phyloP scores from a whole-genome alignment of 2,888 invertebrate genomes.

The Pocota personata region DNA sequence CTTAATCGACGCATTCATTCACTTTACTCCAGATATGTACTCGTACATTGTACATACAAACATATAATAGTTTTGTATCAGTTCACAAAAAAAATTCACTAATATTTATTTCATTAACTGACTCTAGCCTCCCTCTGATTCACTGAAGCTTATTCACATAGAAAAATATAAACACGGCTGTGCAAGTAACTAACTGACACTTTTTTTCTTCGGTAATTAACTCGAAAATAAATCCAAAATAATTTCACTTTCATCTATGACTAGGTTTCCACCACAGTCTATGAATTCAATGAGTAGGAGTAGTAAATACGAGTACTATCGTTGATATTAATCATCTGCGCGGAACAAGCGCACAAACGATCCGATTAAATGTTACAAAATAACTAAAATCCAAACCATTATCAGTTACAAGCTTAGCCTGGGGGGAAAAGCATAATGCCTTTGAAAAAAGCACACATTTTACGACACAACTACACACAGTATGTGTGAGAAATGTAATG shows the following conservation, averaged over 20 bases:
- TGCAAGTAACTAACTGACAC: constrained; percentile 5
- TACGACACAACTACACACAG: neutral
- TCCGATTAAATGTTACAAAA: constrained; percentile 57
- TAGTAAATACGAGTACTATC: constrained; percentile 12
- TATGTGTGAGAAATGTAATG: neutral
- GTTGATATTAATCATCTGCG: constrained; percentile 40
- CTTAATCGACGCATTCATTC: neutral
- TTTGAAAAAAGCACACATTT: neutral
- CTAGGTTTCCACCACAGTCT: constrained; percentile 41
- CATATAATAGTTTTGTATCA: neutral
- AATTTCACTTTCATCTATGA: constrained; percentile 66
- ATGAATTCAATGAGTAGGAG: neutral
- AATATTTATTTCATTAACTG: neutral
- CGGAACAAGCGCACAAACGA: constrained; percentile 25
- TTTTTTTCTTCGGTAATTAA: constrained; percentile 33
- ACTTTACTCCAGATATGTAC: neutral
- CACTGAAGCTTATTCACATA: constrained; percentile 21
- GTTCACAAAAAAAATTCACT: neutral
- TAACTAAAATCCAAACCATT: constrained; percentile 11
- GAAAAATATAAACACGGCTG: constrained; percentile 18
- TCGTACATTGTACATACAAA: too few species aligned
- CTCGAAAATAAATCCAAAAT: constrained; percentile 29
- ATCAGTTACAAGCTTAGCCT: constrained; percentile 16
- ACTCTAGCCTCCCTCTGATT: neutral
- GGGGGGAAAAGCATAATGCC: neutral